Evolutionary conservation across 2,113 vertebrate genomes (phyloP), one percentile per base, ranked within the genome.

Genomic region (Ctenomys sociabilis): DNA sequence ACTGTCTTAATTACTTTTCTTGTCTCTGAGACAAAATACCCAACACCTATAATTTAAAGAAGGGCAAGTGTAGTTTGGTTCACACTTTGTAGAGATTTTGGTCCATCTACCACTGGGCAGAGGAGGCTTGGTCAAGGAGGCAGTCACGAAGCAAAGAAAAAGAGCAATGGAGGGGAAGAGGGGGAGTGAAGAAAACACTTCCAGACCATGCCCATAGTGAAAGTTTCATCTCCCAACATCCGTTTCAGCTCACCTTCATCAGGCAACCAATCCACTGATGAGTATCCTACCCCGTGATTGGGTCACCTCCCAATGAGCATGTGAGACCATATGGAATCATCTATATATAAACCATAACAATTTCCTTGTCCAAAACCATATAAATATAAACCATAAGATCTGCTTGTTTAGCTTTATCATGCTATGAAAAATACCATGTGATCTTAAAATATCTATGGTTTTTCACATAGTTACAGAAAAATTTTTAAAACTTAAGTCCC

Each of bases 391-490:
- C 24, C 35, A 54, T 72, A 88, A 57, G 45, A 32, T 70, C 5
- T 32, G 43, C 10, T 64, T 84, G 66, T 63, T 86, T 83, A 85
- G 78, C 93, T 95, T 94, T 3, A 85, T 52, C 1, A 78, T 7
- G 1, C 3, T 21, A 80, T 89, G 24, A 80, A n/a, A 78, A 93
- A 75, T 88, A 14, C 4, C 10, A 45, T 59, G 52, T 86, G 32
- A 95, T 87, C 5, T 90, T 87, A 95, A 88, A 94, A 82, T 93
- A 54, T 26, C 63, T 59, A 45, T 86, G 77, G 7, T 37, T 73
- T 16, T 80, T 75, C 82, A 73, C 68, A 9, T 89, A 95, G 83
- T 40, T 52, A 68, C 43, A 73, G 4, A 84, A 90, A 75, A 57
- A 77, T 43, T 43, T 37, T 19, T 1, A 28, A 63, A 80, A 73